phyloP scores from a whole-genome alignment of 2,888 invertebrate species.

The Pseudococcus jackbeardsleyi region DNA sequence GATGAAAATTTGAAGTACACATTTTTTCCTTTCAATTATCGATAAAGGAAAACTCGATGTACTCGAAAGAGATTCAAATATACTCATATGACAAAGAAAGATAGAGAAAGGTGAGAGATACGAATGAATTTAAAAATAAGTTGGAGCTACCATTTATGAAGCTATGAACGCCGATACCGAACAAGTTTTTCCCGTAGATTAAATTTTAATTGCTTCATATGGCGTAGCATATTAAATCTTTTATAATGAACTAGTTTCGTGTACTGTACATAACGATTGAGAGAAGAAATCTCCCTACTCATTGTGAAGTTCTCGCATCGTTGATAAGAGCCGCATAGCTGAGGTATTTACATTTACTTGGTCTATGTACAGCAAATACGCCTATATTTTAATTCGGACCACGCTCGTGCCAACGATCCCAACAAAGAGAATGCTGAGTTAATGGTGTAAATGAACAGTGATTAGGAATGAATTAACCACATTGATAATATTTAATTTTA shows the following conservation, averaged over 20 bases:
- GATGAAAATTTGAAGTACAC: not conserved
- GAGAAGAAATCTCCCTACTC: not conserved
- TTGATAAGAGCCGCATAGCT: not conserved
- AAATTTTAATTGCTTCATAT: conserved; percentile 37
- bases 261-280: not conserved
- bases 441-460: not conserved
- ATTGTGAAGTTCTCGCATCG: not conserved
- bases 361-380: not conserved
- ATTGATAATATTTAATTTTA: not conserved
- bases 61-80: not conserved
- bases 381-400: conserved; percentile 1
- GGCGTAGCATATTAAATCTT: conserved; percentile 38
- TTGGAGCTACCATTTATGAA: not conserved
- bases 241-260: conserved; percentile 27
- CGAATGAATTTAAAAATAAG: not conserved
- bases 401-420: not conserved
- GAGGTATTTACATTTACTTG: not conserved
- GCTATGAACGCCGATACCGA: not conserved
- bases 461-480: not conserved
- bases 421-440: not conserved
- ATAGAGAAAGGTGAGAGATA: not conserved
- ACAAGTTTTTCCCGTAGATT: conserved; percentile 34
- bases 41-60: not conserved
- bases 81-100: not conserved
- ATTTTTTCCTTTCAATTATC: not conserved